Evolutionary conservation across 2,113 vertebrate species (phyloP).

Genomic region (Aix galericulata): DNA sequence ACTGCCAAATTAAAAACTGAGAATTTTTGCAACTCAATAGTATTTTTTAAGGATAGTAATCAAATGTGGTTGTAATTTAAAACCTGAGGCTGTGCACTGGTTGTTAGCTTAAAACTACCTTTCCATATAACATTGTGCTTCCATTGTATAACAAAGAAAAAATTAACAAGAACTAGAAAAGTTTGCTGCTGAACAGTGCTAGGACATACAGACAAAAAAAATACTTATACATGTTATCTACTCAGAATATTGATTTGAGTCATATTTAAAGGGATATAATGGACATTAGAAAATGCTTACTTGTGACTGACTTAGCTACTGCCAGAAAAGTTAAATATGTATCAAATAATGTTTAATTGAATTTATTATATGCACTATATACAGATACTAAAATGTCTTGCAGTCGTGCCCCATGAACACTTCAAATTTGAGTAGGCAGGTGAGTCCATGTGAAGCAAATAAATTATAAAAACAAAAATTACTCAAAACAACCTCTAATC

Average conservation of each 20-base stretch:
- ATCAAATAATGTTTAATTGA: constrained; percentile 88
- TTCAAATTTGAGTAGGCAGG: constrained; percentile 74
- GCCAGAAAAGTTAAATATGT: constrained; percentile 87
- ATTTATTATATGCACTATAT: constrained; percentile 88
- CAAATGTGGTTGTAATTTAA: constrained; percentile 87
- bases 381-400: constrained; percentile 84
- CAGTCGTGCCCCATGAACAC: constrained; percentile 77
- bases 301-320: constrained; percentile 83
- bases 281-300: constrained; percentile 84
- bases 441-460: constrained; percentile 77
- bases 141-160: constrained; percentile 86
- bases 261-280: constrained; percentile 80
- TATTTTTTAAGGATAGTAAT: constrained; percentile 79
- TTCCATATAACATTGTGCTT: constrained; percentile 98
- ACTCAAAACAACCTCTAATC: constrained; percentile 65
- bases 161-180: constrained; percentile 83
- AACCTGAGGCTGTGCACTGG: constrained; percentile 95
- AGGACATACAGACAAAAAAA: constrained; percentile 87
- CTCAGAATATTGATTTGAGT: constrained; percentile 79
- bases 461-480: constrained; percentile 79
- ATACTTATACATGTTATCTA: constrained; percentile 83
- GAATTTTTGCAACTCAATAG: constrained; percentile 78
- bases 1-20: constrained; percentile 80
- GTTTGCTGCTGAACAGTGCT: constrained; percentile 83
- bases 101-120: constrained; percentile 90